phyloP scores from a whole-genome alignment of 2,113 vertebrate species.

The Malurus alboscapulatus region DNA sequence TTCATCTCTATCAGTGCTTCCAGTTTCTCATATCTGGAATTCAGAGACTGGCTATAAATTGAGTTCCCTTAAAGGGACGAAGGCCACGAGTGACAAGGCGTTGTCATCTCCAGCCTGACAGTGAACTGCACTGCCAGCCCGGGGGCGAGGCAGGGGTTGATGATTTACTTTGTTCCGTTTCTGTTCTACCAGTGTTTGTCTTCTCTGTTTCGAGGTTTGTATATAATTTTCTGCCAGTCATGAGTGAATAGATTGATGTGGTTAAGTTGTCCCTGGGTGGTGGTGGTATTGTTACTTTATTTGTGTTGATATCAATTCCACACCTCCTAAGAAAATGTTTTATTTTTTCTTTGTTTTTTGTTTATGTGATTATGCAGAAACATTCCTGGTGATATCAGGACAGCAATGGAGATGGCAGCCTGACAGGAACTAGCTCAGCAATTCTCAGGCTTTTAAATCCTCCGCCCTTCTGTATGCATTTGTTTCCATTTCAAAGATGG shows the following conservation, averaged over 20 bases:
- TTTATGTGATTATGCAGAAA: not conserved
- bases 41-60: not conserved
- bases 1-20: not conserved
- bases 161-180: not conserved
- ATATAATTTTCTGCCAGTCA: not conserved
- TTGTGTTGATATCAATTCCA: not conserved
- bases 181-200: not conserved
- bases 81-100: not conserved
- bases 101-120: not conserved
- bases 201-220: not conserved
- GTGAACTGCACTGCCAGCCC: accelerated
- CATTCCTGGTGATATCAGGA: not conserved
- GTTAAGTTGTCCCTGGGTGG: not conserved
- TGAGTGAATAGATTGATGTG: not conserved
- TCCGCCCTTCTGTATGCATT: not conserved
- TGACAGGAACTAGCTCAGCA: not conserved
- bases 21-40: not conserved
- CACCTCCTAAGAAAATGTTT: accelerated
- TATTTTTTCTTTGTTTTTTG: not conserved
- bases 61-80: not conserved
- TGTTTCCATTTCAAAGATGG: not conserved
- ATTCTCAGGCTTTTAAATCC: not conserved
- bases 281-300: not conserved
- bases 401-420: not conserved
- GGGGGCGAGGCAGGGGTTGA: not conserved